phyloP scores from a whole-genome alignment of 23 tunicate genomes.

The Ascidia mentula region DNA sequence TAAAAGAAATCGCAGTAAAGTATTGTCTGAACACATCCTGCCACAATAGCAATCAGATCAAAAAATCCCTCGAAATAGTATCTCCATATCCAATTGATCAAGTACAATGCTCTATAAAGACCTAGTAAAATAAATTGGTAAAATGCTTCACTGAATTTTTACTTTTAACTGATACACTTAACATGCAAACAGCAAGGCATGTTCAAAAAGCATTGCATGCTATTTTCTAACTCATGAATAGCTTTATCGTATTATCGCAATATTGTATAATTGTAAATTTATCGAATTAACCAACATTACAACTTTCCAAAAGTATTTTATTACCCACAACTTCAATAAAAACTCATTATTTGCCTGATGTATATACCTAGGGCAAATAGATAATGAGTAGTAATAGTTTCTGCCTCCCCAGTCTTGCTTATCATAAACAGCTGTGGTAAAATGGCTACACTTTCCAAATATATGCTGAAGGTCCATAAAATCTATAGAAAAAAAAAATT shows the following conservation, averaged over 20 bases:
- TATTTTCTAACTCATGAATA: too few relatives aligned
- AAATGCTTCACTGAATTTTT: too few relatives aligned
- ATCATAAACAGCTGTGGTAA: constrained; percentile 98
- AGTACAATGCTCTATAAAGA: constrained; percentile 86
- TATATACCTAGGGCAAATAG: constrained; percentile 88
- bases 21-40: constrained; percentile 97
- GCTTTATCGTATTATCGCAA: too few relatives aligned
- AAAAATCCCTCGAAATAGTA: constrained; percentile 92
- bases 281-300: too few relatives aligned
- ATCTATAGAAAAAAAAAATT: constrained; percentile 33
- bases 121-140: constrained; percentile 44
- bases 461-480: constrained; percentile 97
- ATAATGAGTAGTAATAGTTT: constrained; percentile 96
- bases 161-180: too few relatives aligned
- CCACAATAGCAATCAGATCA: constrained; percentile 97
- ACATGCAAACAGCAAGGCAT: too few relatives aligned
- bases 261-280: too few relatives aligned
- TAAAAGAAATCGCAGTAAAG: constrained; percentile 98
- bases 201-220: too few relatives aligned
- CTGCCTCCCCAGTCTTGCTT: constrained; percentile 99
- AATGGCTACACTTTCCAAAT: constrained; percentile 98
- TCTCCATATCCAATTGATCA: constrained; percentile 96
- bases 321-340: too few relatives aligned
- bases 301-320: too few relatives aligned
- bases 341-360: too few relatives aligned